Evolutionary conservation across 2,113 vertebrate species (phyloP), one percentile per base, ranked within the genome.

Genomic region (Pleuronectes platessa): DNA sequence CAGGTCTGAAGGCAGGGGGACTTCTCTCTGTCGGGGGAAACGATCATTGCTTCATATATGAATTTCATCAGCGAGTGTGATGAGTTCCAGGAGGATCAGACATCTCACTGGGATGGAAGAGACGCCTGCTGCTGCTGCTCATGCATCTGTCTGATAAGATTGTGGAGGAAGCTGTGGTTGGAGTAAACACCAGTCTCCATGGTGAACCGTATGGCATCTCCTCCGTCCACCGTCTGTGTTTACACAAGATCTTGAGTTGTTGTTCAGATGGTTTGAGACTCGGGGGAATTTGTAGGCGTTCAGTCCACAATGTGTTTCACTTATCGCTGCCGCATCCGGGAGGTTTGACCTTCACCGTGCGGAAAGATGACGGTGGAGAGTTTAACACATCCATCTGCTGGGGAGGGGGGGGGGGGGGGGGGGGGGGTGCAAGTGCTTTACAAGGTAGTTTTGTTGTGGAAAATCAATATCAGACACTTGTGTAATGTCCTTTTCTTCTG

Each of bases 71-170:
- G 24, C 24, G 45, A 24, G 3, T 54, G 58, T 74, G 84, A 89
- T 81, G 80, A 85, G 77, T 73, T 88, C 68, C 85, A 85, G 82
- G 45, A 45, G 65, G 74, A 82, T 49, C 49, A 5, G 54, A 63
- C 10, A 12, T 65, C 78, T 74, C 51, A 37, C 26, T 77, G 20
- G 63, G 82, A 73, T 35, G 55, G 76, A 77, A 60, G 79, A 68
- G 68, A 76, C 68, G n/a, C 55, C 72, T 80, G 73, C 68, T 81
- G 73, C 86, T 85, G 58, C 72, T 80, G 73, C 68, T 81, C 10
- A 12, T 40, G 37, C 37, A 40, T 40, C 37, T 40, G 37, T 40
- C 37, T 40, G 90, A 90, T 92, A 87, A 90, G 84, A 90, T 85
- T 71, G 68, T 37, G 66, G 53, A 59, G 53, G 60, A 63, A 60